These are phyloP conservation scores for Falco novaeseelandiae DNA, from an alignment of 2,797 vertebrate genomes.

Conservation along the genomic window DNA sequence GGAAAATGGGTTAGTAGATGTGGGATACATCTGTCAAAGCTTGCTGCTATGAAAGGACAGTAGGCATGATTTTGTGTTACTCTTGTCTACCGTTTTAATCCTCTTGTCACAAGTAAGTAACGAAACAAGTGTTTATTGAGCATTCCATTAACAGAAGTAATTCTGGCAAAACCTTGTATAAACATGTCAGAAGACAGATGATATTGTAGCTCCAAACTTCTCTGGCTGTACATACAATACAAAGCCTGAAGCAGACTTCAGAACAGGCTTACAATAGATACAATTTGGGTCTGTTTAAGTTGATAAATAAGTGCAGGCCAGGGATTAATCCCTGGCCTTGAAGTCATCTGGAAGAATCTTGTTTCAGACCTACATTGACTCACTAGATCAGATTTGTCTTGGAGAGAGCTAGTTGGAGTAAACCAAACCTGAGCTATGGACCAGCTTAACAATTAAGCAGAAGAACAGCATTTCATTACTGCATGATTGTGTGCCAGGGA, in stretches of 20 bases:
- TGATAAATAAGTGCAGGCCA: neutral
- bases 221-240: neutral
- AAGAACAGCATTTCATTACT: neutral
- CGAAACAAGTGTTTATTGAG: neutral
- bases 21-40: conserved; percentile 2
- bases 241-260: neutral
- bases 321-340: neutral
- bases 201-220: neutral
- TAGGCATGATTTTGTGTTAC: neutral
- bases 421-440: neutral
- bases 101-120: neutral
- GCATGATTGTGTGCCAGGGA: neutral
- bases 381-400: neutral
- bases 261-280: neutral
- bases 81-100: neutral
- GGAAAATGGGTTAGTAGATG: neutral
- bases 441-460: neutral
- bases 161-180: neutral
- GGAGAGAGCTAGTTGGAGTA: neutral
- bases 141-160: neutral
- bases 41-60: neutral
- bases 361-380: neutral
- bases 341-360: neutral
- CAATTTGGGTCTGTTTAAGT: neutral
- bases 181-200: neutral